These are phyloP conservation scores for Drosophila mimica DNA, from an alignment of 2,888 invertebrate species.

Conservation along the genomic window DNA sequence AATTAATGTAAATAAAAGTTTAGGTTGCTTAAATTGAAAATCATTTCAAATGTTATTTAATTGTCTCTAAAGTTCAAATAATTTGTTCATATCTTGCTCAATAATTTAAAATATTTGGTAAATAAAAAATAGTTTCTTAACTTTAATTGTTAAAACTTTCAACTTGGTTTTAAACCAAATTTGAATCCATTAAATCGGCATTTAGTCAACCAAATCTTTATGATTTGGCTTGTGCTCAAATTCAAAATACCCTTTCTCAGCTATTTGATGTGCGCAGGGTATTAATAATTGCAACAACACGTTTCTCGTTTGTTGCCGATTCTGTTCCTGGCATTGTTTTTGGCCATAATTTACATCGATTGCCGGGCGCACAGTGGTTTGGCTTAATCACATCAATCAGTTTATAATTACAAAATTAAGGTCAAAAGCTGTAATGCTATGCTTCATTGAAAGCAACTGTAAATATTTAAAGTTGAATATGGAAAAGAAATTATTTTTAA, in stretches of 20 bases:
- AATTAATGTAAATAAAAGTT: background rate
- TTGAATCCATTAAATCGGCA: background rate
- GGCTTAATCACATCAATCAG: background rate
- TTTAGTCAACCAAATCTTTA: too few relatives aligned
- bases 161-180: background rate
- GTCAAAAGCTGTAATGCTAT: background rate
- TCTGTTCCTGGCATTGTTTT: conserved; percentile 55
- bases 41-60: background rate
- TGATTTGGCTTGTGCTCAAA: background rate
- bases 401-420: background rate
- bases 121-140: background rate
- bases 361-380: conserved; percentile 52
- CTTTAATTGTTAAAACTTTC: background rate
- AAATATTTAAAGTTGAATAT: background rate
- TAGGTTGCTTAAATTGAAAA: background rate
- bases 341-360: conserved; percentile 69
- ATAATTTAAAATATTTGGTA: too few relatives aligned
- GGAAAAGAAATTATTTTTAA: background rate
- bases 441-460: background rate
- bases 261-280: conserved; percentile 1
- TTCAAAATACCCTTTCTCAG: too few relatives aligned
- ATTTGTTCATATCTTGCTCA: background rate
- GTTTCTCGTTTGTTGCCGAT: conserved; percentile 31
- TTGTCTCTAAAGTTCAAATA: background rate
- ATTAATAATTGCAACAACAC: conserved; percentile 30